These are phyloP conservation scores for Brachyhypopomus gauderio DNA, from an alignment of 2,113 vertebrate genomes.

Conservation along the genomic window DNA sequence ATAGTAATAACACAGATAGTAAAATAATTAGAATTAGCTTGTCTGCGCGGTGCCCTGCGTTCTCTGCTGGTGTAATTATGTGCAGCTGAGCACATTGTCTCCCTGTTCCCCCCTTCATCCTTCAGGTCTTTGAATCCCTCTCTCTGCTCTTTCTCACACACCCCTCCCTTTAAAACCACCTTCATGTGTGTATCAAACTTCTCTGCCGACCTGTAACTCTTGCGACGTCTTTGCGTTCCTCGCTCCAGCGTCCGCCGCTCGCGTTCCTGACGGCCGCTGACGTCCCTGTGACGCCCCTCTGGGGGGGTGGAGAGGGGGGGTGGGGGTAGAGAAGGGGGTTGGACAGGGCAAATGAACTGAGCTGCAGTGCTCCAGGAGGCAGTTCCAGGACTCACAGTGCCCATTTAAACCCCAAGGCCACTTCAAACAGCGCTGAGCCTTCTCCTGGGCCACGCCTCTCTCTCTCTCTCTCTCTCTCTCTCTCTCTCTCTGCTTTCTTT, in stretches of 20 bases:
- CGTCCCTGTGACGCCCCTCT: too few species aligned
- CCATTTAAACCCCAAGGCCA: conserved; percentile 23
- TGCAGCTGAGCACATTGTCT: conserved; percentile 77
- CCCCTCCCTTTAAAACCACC: conserved; percentile 10
- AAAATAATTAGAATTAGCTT: conserved; percentile 82
- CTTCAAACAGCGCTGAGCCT: conserved; percentile 40
- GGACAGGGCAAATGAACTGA: too few species aligned
- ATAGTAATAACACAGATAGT: conserved; percentile 80
- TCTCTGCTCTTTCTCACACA: conserved; percentile 5
- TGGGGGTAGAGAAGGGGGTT: too few species aligned
- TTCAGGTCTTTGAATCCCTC: conserved; percentile 24
- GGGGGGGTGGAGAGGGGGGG: too few species aligned
- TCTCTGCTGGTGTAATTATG: conserved; percentile 76
- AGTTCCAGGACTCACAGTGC: conserved; percentile 23
- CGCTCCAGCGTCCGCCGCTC: too few species aligned
- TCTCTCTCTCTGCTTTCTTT: conserved; percentile 10
- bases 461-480: background rate
- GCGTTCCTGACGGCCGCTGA: too few species aligned
- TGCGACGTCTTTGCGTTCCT: too few species aligned
- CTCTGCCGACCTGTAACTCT: background rate
- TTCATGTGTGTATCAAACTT: conserved; percentile 17
- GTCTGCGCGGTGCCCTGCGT: conserved; percentile 64
- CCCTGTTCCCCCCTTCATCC: conserved; percentile 61
- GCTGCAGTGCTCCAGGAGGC: conserved; percentile 38
- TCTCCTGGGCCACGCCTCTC: conserved; percentile 54